Percentiles rank a stretch among this genome's conserved stretches.
Evolutionary conservation across 2,797 vertebrate species (phyloP).

Genomic region (Falco berigora): DNA sequence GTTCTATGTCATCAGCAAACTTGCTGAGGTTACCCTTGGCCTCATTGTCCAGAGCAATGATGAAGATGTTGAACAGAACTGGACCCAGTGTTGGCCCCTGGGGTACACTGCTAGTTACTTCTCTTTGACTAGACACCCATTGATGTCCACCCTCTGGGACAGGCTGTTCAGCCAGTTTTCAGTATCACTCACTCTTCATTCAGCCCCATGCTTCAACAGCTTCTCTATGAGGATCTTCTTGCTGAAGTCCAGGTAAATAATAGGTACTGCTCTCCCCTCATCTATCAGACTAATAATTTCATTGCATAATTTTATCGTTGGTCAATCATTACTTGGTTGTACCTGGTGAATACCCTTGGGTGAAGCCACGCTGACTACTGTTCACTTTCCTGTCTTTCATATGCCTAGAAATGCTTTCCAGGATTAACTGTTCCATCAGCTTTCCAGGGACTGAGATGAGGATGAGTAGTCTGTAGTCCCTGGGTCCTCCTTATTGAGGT

Average conservation of each 20-base stretch:
- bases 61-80: not conserved
- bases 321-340: not conserved
- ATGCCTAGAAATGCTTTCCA: not conserved
- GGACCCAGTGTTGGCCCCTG: not conserved
- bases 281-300: not conserved
- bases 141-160: not conserved
- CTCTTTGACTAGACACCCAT: not conserved
- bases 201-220: too few relatives aligned
- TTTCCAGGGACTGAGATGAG: not conserved
- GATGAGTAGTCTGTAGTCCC: not conserved
- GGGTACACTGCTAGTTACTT: not conserved
- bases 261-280: too few relatives aligned
- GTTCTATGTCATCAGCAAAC: not conserved
- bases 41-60: not conserved
- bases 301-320: not conserved
- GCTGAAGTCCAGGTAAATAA: too few relatives aligned
- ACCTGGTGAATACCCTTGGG: not conserved
- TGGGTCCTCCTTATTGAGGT: not conserved
- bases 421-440: not conserved
- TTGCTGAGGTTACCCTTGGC: not conserved
- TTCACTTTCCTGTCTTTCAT: not conserved
- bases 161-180: not conserved
- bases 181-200: too few relatives aligned
- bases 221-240: too few relatives aligned
- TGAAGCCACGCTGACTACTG: not conserved